A percentile compares a stretch with the other conserved stretches of the same genome.
These are phyloP conservation scores for Gouania willdenowi DNA, from an alignment of 2,797 vertebrate genomes.

Conservation along the genomic window DNA sequence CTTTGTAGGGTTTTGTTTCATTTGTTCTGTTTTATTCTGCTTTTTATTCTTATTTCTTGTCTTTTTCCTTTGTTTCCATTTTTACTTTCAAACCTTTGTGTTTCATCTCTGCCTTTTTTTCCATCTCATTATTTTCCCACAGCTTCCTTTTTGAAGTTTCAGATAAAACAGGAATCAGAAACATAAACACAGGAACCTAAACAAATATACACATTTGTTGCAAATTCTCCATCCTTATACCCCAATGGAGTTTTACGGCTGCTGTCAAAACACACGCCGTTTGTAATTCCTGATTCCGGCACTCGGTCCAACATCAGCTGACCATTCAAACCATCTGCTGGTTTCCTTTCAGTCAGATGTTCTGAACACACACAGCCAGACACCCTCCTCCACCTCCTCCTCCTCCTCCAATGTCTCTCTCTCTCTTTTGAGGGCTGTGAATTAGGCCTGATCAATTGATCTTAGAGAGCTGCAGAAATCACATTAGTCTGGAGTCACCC, in stretches of 20 bases:
- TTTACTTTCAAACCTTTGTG: not conserved
- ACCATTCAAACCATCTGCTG: conserved; percentile 55
- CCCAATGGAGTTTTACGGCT: conserved; percentile 38
- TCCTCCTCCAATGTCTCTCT: conserved; percentile 45
- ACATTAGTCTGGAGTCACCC: conserved; percentile 99
- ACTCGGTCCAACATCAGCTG: conserved; percentile 51
- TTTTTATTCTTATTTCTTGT: not conserved
- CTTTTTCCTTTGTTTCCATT: not conserved
- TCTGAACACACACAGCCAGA: conserved; percentile 40
- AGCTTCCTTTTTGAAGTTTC: not conserved
- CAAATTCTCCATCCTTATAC: not conserved
- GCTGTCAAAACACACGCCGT: conserved; percentile 46
- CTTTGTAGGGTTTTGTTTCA: too few relatives aligned
- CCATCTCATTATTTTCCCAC: not conserved
- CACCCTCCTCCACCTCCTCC: not conserved
- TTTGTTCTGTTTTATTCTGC: not conserved
- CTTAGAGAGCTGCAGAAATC: conserved; percentile 96
- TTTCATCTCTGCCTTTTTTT: not conserved
- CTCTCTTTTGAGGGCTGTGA: conserved; percentile 84
- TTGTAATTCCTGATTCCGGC: conserved; percentile 55
- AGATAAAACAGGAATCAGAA: not conserved
- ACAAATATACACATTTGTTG: not conserved
- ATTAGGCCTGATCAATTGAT: conserved; percentile 99
- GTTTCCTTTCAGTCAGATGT: conserved; percentile 59
- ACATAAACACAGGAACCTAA: not conserved